Conservation (phyloP, 2,888 invertebrate species). For the Rhagonycha fulva region DNA sequence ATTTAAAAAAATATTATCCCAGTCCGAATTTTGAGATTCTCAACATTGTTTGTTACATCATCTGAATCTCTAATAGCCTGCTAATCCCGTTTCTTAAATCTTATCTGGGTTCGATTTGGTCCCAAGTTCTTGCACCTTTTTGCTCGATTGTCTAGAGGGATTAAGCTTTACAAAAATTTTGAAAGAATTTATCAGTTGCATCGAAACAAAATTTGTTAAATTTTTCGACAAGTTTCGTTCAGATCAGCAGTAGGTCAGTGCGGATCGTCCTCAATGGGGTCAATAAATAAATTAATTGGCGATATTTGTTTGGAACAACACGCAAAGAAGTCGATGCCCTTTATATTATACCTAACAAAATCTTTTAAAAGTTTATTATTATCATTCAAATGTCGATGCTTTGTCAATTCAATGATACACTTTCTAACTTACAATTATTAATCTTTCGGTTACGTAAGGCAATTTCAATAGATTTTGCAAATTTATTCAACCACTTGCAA, state of each 20-base stretch:
- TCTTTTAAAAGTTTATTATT: not conserved
- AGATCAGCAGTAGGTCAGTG: not conserved
- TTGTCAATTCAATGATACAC: not conserved
- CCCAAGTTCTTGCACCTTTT: not conserved
- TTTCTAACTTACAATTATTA: not conserved
- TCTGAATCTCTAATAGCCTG: not conserved
- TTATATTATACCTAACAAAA: not conserved
- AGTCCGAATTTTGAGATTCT: not conserved
- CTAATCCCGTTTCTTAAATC: not conserved
- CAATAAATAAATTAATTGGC: not conserved
- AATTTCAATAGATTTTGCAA: not conserved
- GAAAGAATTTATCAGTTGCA: not conserved
- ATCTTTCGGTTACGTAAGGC: not conserved
- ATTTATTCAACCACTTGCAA: not conserved
- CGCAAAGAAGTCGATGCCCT: not conserved
- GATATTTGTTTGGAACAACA: not conserved
- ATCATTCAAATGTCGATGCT: not conserved
- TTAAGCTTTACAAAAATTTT: not conserved
- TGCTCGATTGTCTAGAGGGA: not conserved
- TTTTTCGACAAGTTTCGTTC: not conserved
- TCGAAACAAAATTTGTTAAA: not conserved
- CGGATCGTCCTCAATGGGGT: not conserved
- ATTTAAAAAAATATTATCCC: not conserved
- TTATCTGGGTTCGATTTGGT: not conserved
- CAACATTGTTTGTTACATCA: not conserved